Evolutionary conservation across 2,888 invertebrate genomes (phyloP), one percentile per base, ranked within the genome.

Genomic region (Exocentrus adspersus): DNA sequence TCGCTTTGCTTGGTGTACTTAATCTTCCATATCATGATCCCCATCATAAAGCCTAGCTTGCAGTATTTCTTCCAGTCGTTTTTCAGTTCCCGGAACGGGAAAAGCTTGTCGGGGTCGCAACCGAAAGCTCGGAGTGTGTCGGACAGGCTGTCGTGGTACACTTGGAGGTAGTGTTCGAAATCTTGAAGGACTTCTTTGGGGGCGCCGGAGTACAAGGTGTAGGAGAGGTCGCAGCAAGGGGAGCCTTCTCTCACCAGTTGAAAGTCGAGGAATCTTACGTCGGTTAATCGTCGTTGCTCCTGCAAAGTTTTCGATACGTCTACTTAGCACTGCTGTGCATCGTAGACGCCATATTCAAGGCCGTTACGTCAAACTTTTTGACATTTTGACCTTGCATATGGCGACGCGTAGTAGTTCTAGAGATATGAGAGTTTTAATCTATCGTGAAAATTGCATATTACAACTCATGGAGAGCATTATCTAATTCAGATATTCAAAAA

Each of bases 101-200:
- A 79, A 2, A 79, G 32, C 17, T 62, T 51, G 1, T 69, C 58
- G 0, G 77, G 64, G 63, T 78, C 71, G 12, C 72, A 71, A 6
- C 74, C 76, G 16, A 75, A 71, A 32, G 65, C 48, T 56, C 43
- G 37, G 2, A 80, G 64, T 56, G 65, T 63, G 2, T 60, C 58
- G 2, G 70, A 71, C n/a, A 81, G 64, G 3, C 75, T 74, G 28
- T 75, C 63, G 62, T 81, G 65, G 65, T 81, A 81, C n/a, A 73
- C 63, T 14, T 72, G 63, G 7, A 80, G 57, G 17, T 79, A 71
- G 12, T 72, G 60, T 16, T 80, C 73, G 6, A 72, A 74, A 21
- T 77, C 67, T 42, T 72, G 59, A 2, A 79, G 68, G 10, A 74
- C 56, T 16, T 76, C 68, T 41, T 74, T 74, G 1, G 72, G 64